phyloP scores from a whole-genome alignment of 2,888 invertebrate genomes.

The Leptopilina myrica region DNA sequence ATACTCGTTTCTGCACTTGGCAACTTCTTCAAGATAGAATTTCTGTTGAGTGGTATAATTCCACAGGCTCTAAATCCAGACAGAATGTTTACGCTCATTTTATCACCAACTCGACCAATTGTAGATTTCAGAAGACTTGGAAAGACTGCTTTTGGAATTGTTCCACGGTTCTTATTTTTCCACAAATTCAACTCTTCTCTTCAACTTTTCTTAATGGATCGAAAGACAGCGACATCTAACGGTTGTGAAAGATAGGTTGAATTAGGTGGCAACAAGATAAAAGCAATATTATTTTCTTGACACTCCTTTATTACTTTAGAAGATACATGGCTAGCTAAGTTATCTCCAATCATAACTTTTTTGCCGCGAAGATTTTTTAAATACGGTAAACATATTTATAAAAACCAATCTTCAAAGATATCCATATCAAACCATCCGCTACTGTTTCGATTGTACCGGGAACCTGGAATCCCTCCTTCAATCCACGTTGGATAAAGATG shows the following conservation, averaged over 20 bases:
- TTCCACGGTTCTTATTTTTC: constrained; percentile 55
- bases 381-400: constrained; percentile 53
- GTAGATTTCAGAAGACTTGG: constrained; percentile 48
- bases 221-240: constrained; percentile 64
- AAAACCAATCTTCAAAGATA: too few relatives aligned
- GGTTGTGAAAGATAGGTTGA: constrained; percentile 62
- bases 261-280: constrained; percentile 64
- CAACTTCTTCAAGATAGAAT: constrained; percentile 41
- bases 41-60: constrained; percentile 45
- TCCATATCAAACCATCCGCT: too few relatives aligned
- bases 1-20: neutral
- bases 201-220: constrained; percentile 63
- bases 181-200: constrained; percentile 57
- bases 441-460: too few relatives aligned
- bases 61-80: constrained; percentile 48
- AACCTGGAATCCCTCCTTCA: too few relatives aligned
- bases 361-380: constrained; percentile 55
- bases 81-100: constrained; percentile 44
- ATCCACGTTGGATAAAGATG: too few relatives aligned
- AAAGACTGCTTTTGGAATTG: constrained; percentile 50
- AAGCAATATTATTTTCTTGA: constrained; percentile 63
- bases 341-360: constrained; percentile 72
- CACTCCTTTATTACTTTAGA: constrained; percentile 62
- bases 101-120: constrained; percentile 24
- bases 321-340: constrained; percentile 66